Percentiles rank a stretch among this genome's conserved stretches.
Evolutionary conservation across 2,113 vertebrate species (phyloP).

Genomic region (Chlamydotis undulata): DNA sequence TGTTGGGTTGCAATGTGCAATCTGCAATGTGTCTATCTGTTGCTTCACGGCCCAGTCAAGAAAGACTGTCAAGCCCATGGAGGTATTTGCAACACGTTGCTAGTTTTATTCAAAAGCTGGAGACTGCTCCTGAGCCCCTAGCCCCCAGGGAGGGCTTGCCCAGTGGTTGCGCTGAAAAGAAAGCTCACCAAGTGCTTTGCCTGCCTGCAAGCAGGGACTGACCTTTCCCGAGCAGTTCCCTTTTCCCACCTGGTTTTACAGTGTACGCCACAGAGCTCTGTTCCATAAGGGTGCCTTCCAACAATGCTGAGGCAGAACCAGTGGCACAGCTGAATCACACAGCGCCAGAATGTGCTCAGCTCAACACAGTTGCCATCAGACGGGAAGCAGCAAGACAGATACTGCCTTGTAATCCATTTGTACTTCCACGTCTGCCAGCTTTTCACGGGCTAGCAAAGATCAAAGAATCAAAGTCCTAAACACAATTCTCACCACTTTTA

Average conservation of each 20-base stretch:
- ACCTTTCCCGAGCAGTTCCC: background rate
- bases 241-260: background rate
- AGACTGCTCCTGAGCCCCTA: background rate
- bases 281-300: background rate
- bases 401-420: background rate
- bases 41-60: background rate
- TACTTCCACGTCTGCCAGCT: background rate
- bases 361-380: background rate
- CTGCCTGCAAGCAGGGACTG: background rate
- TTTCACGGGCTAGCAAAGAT: background rate
- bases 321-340: background rate
- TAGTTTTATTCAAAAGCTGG: background rate
- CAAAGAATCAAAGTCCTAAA: background rate
- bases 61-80: background rate
- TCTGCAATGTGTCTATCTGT: background rate
- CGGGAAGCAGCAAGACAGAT: background rate
- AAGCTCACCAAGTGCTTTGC: background rate
- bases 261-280: background rate
- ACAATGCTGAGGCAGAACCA: background rate
- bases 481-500: background rate
- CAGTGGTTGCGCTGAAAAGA: background rate
- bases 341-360: background rate
- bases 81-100: background rate
- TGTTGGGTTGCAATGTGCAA: rapidly evolving
- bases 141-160: background rate